These are phyloP conservation scores for Boleophthalmus pectinirostris DNA, from an alignment of 2,113 vertebrate species.

Conservation along the genomic window DNA sequence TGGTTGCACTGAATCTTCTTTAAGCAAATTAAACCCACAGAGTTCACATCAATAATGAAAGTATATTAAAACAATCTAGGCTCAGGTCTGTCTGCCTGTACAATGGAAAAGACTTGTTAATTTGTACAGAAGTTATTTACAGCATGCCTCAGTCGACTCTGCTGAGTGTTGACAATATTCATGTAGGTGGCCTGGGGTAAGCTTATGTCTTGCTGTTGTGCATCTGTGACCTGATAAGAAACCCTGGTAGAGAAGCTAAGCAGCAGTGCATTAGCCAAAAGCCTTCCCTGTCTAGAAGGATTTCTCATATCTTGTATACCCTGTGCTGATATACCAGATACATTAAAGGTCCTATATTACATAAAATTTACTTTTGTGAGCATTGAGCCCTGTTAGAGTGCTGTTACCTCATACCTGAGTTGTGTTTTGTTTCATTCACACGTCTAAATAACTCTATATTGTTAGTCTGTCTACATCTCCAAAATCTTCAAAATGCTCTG, in stretches of 20 bases:
- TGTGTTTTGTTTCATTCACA: too few species aligned
- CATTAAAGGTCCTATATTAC: background rate
- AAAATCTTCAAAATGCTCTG: too few species aligned
- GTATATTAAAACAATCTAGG: background rate
- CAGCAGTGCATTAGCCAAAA: slow-evolving; percentile 39
- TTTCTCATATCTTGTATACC: slow-evolving; percentile 47
- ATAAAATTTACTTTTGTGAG: too few species aligned
- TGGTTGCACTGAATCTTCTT: background rate
- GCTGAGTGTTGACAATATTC: slow-evolving; percentile 30
- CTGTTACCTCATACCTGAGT: too few species aligned
- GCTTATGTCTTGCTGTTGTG: slow-evolving; percentile 13
- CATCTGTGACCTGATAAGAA: slow-evolving; percentile 47
- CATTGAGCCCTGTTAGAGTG: too few species aligned
- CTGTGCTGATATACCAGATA: background rate
- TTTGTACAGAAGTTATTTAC: background rate
- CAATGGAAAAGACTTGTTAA: background rate
- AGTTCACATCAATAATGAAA: background rate
- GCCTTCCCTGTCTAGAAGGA: slow-evolving; percentile 62
- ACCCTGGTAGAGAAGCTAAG: slow-evolving; percentile 57
- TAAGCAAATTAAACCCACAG: background rate
- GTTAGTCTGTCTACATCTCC: too few species aligned
- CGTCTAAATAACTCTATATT: too few species aligned
- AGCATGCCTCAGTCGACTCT: slow-evolving; percentile 5
- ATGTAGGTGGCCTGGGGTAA: slow-evolving; percentile 17
- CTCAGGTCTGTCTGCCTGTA: background rate